phyloP scores from a whole-genome alignment of 2,113 vertebrate species.

The Nycticebus coucang region DNA sequence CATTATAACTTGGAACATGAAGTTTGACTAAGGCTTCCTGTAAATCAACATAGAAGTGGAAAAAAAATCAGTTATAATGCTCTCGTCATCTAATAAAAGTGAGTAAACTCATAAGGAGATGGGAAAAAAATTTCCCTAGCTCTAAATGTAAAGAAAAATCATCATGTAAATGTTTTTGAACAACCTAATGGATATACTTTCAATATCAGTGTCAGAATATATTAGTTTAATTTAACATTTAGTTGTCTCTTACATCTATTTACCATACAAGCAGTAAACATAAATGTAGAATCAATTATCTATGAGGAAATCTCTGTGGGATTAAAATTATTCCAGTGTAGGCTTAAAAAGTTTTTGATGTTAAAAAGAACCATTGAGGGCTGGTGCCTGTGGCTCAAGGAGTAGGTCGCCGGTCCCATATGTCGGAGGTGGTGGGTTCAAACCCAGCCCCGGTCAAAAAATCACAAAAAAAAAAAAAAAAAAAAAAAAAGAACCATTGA shows the following conservation, averaged over 20 bases:
- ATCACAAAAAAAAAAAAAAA: no score
- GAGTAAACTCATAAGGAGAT: background rate
- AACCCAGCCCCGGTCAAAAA: no score
- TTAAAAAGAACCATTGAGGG: background rate
- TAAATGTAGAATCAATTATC: background rate
- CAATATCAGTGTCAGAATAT: background rate
- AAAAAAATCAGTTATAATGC: background rate
- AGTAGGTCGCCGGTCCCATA: no score
- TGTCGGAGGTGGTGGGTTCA: no score
- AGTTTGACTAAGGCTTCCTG: background rate
- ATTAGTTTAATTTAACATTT: background rate
- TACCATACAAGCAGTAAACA: background rate
- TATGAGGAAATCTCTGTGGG: background rate
- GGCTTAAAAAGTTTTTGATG: background rate
- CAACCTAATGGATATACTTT: background rate
- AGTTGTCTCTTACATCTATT: background rate
- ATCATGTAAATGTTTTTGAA: background rate
- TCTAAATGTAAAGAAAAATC: slow-evolving; percentile 37
- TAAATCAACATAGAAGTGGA: slow-evolving; percentile 34
- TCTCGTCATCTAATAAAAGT: slow-evolving; percentile 37
- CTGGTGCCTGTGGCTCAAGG: no score
- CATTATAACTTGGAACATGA: background rate
- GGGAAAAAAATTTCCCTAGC: background rate
- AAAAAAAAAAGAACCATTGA: no score
- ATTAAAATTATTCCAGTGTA: background rate